Evolutionary conservation across 2,113 vertebrate genomes (phyloP).

Genomic region (Canis aureus): DNA sequence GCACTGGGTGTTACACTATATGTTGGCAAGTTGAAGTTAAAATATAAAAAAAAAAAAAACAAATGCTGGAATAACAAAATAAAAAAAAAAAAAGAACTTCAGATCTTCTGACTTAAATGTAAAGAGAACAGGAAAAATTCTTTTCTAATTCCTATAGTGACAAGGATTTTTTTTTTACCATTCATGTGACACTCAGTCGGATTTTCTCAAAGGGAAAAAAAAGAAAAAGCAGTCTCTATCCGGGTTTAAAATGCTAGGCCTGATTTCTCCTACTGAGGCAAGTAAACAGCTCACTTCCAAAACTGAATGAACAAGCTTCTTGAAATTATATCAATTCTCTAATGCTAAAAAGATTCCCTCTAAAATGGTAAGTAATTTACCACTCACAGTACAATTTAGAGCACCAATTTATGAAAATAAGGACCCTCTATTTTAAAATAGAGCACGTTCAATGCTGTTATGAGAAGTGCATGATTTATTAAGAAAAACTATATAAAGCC

Average conservation of each 20-base stretch:
- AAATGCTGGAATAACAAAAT: too few relatives aligned
- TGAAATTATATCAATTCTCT: constrained; percentile 62
- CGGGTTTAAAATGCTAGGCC: constrained; percentile 15
- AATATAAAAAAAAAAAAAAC: too few relatives aligned
- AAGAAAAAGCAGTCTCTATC: neutral
- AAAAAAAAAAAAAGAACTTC: neutral
- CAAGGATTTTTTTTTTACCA: neutral
- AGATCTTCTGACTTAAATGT: neutral
- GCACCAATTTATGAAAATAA: constrained; percentile 65
- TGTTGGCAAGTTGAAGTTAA: too few relatives aligned
- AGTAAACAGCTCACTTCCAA: constrained; percentile 36
- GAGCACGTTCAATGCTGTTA: constrained; percentile 18
- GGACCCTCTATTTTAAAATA: constrained; percentile 43
- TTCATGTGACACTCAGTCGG: neutral
- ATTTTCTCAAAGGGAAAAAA: constrained; percentile 52
- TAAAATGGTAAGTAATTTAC: constrained; percentile 55
- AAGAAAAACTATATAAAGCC: constrained; percentile 56
- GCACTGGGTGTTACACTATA: too few relatives aligned
- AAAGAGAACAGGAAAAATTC: neutral
- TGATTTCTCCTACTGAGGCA: constrained; percentile 17
- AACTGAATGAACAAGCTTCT: constrained; percentile 31
- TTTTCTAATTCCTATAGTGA: constrained; percentile 36
- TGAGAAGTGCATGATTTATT: constrained; percentile 45
- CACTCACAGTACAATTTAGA: neutral
- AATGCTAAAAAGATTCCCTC: constrained; percentile 52